phyloP scores from a whole-genome alignment of 2,888 invertebrate genomes.

The Cylloceria caligata region DNA sequence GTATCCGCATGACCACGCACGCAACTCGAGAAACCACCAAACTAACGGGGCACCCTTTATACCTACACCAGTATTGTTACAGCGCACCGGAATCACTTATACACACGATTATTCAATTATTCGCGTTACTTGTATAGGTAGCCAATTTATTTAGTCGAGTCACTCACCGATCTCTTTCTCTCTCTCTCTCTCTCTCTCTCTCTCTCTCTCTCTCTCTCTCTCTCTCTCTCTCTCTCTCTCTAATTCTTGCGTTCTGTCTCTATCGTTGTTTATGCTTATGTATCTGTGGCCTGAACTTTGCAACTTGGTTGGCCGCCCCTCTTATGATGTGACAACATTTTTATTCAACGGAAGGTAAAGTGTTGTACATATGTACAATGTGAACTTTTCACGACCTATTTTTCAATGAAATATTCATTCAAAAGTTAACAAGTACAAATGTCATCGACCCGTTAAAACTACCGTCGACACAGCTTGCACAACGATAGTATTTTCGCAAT shows the following conservation, averaged over 20 bases:
- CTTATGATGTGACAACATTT: background rate
- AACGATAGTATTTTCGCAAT: background rate
- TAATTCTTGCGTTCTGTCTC: slow-evolving; percentile 15
- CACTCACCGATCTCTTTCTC: slow-evolving; percentile 16
- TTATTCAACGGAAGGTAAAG: background rate
- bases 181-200: too few species aligned
- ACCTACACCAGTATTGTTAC: background rate
- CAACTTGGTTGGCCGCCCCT: background rate
- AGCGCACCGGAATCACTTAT: slow-evolving; percentile 20
- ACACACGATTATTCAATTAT: slow-evolving; percentile 67
- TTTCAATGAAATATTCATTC: background rate
- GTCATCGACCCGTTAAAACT: background rate
- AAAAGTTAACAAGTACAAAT: background rate
- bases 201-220: too few species aligned
- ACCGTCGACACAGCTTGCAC: background rate
- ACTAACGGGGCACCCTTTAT: slow-evolving; percentile 50
- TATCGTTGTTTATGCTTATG: slow-evolving; percentile 2
- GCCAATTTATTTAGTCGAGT: slow-evolving; percentile 68
- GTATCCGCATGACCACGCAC: slow-evolving; percentile 65
- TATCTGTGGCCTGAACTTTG: background rate
- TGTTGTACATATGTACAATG: background rate
- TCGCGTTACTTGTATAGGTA: slow-evolving; percentile 63
- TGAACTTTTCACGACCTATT: background rate
- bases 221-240: too few species aligned
- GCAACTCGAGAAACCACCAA: slow-evolving; percentile 63